Evolutionary conservation across 2,797 vertebrate species (phyloP).

Genomic region (Tachyglossus aculeatus): DNA sequence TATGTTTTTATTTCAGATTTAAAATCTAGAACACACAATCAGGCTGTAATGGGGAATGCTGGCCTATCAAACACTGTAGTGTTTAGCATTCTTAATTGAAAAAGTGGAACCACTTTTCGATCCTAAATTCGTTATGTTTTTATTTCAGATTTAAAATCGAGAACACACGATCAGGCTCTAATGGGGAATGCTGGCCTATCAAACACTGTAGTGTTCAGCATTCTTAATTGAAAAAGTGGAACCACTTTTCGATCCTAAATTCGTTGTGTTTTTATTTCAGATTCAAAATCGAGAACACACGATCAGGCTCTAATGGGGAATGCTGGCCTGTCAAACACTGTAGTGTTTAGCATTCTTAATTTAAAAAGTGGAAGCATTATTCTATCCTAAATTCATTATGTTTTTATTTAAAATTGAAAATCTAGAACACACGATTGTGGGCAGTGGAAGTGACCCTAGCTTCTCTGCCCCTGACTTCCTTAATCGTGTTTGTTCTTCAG

Average conservation of each 20-base stretch:
- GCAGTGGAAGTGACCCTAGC: too few species aligned
- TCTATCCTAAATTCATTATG: not conserved
- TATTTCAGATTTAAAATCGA: too few species aligned
- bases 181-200: not conserved
- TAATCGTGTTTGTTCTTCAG: too few species aligned
- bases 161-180: too few species aligned
- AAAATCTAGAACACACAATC: too few species aligned
- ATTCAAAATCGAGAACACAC: too few species aligned
- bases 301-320: not conserved
- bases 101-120: not conserved
- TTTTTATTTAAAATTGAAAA: not conserved
- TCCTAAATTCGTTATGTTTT: not conserved
- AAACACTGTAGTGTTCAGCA: not conserved
- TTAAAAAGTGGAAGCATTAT: not conserved
- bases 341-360: not conserved
- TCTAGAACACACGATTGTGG: too few species aligned
- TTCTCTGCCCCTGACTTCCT: too few species aligned
- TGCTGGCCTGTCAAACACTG: not conserved
- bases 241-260: not conserved
- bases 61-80: not conserved
- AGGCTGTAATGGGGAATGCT: not conserved
- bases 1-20: not conserved
- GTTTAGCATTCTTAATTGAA: not conserved
- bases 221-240: not conserved
- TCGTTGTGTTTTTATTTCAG: not conserved